Percentiles rank a stretch among this genome's conserved stretches.
Evolutionary conservation across 2,888 invertebrate genomes (phyloP).

Genomic region (Oligia strigilis): DNA sequence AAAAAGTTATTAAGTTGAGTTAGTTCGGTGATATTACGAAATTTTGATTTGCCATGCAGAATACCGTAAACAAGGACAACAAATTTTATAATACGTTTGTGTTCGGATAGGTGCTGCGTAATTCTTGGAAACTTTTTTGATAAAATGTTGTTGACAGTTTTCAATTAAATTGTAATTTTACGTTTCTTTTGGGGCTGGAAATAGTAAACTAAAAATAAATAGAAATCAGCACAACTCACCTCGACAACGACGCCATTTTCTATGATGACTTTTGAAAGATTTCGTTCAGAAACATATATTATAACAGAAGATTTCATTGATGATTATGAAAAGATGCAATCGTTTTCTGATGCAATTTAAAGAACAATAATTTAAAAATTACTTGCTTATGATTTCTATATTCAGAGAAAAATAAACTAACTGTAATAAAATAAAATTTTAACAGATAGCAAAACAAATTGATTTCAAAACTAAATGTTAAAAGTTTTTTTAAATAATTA

Average conservation of each 20-base stretch:
- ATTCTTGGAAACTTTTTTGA: neutral
- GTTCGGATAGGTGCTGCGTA: neutral
- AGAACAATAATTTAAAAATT: neutral
- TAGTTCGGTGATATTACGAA: conserved; percentile 5
- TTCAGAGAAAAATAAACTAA: neutral
- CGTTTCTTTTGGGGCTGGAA: neutral
- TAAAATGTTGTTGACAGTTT: neutral
- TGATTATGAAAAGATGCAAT: neutral
- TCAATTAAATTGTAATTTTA: neutral
- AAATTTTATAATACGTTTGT: conserved; percentile 26
- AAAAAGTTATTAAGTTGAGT: neutral
- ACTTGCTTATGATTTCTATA: neutral
- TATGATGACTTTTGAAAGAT: conserved; percentile 42
- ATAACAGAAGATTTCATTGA: neutral
- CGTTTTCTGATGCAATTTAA: neutral
- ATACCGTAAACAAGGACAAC: conserved; percentile 29
- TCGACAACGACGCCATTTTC: conserved; percentile 87
- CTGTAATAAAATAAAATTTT: neutral
- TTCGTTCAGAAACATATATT: conserved; percentile 34
- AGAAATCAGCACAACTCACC: conserved; percentile 74
- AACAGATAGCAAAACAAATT: neutral
- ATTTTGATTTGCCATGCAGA: conserved; percentile 31
- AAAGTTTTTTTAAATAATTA: conserved; percentile 14
- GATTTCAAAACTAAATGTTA: conserved; percentile 33
- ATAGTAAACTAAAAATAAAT: conserved; percentile 34